phyloP scores from a whole-genome alignment of 2,888 invertebrate genomes.

The Sphinx pinastri region DNA sequence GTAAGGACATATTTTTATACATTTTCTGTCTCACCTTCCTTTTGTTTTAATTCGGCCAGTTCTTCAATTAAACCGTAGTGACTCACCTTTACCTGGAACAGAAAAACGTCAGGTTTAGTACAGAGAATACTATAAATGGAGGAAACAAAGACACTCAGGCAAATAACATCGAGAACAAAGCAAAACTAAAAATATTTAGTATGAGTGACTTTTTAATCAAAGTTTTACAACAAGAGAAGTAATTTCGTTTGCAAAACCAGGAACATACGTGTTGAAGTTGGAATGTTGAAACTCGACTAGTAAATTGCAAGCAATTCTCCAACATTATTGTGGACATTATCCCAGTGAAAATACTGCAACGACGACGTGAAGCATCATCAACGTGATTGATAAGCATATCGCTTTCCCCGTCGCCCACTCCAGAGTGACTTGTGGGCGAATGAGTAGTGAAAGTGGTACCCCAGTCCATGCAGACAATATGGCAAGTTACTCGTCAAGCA shows the following conservation, averaged over 20 bases:
- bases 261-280: neutral
- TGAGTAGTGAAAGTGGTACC: conserved; percentile 67
- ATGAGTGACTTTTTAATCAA: neutral
- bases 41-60: conserved; percentile 1
- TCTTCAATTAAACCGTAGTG: conserved; percentile 32
- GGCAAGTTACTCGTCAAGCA: conserved; percentile 41
- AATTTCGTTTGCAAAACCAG: neutral
- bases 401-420: conserved; percentile 64
- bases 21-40: neutral
- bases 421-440: conserved; percentile 60
- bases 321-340: conserved; percentile 22
- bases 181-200: neutral
- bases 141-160: conserved; percentile 25
- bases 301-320: too few species aligned
- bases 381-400: conserved; percentile 53
- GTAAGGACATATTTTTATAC: neutral
- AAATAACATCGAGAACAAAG: neutral
- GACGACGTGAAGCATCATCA: conserved; percentile 39
- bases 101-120: conserved; percentile 44
- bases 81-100: conserved; percentile 79
- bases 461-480: conserved; percentile 46
- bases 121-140: conserved; percentile 26
- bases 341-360: conserved; percentile 2
- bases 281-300: neutral
- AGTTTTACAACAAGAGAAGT: neutral